A percentile compares a stretch with the other conserved stretches of the same genome.
Evolutionary conservation across 2,113 vertebrate genomes (phyloP).

Genomic region (Aptenodytes patagonicus): DNA sequence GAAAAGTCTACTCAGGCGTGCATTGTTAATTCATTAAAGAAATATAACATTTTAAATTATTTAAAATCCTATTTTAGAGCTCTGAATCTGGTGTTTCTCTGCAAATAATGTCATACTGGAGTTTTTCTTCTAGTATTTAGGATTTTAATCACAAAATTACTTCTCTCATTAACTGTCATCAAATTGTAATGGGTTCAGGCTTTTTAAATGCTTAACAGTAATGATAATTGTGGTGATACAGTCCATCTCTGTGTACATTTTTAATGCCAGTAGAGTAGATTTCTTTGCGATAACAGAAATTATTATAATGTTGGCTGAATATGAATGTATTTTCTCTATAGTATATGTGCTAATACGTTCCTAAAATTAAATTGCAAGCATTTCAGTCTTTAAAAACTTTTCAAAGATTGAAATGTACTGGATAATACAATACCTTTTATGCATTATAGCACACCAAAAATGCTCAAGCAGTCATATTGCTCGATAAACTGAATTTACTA

Average conservation of each 20-base stretch:
- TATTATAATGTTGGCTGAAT: slow-evolving; percentile 37
- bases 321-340: slow-evolving; percentile 26
- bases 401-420: slow-evolving; percentile 32
- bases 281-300: slow-evolving; percentile 49
- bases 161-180: slow-evolving; percentile 16
- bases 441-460: slow-evolving; percentile 19
- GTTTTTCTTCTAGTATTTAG: slow-evolving; percentile 19
- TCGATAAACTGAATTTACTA: slow-evolving; percentile 40
- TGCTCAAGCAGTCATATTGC: background rate
- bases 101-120: background rate
- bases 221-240: slow-evolving; percentile 27
- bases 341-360: slow-evolving; percentile 1
- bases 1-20: slow-evolving; percentile 3
- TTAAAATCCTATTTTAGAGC: slow-evolving; percentile 13
- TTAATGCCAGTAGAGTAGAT: slow-evolving; percentile 39
- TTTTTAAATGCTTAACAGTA: slow-evolving; percentile 48
- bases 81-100: slow-evolving; percentile 11
- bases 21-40: slow-evolving; percentile 46
- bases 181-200: slow-evolving; percentile 6
- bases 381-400: slow-evolving; percentile 48
- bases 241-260: slow-evolving; percentile 43
- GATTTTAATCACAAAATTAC: slow-evolving; percentile 38
- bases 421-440: slow-evolving; percentile 26
- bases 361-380: slow-evolving; percentile 52
- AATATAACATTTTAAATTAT: slow-evolving; percentile 49